Evolutionary conservation across 2,113 vertebrate species (phyloP).

Genomic region (Anarrhichthys ocellatus): DNA sequence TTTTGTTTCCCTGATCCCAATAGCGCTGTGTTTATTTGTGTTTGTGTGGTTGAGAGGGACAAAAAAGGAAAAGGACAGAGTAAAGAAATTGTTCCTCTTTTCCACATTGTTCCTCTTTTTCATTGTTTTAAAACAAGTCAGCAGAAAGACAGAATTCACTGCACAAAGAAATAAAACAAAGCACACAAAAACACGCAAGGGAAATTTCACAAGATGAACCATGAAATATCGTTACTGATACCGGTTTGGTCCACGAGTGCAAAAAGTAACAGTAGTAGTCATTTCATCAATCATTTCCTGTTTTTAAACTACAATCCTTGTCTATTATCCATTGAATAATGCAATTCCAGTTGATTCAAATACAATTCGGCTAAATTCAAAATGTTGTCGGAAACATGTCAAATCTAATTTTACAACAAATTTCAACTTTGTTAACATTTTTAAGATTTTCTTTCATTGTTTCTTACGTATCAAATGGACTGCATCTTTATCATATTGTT

Average conservation of each 20-base stretch:
- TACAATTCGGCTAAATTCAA: neutral
- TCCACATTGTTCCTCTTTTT: slow-evolving; percentile 50
- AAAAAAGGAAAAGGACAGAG: slow-evolving; percentile 24
- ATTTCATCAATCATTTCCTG: neutral
- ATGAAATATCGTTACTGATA: neutral
- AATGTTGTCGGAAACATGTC: neutral
- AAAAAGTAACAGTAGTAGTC: neutral
- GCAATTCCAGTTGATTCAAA: neutral
- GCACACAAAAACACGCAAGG: neutral
- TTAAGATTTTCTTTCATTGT: neutral
- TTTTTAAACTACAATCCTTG: neutral
- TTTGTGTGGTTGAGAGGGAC: slow-evolving; percentile 45
- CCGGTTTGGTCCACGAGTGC: neutral
- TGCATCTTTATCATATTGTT: neutral
- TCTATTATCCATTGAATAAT: neutral
- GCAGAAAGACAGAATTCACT: slow-evolving; percentile 18
- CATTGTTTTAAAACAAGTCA: slow-evolving; percentile 29
- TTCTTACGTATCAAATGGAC: neutral
- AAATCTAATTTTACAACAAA: neutral
- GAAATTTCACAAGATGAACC: neutral
- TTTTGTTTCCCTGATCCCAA: slow-evolving; percentile 31
- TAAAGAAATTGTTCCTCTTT: slow-evolving; percentile 52
- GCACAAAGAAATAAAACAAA: neutral
- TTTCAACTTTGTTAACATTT: neutral
- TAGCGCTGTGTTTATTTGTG: slow-evolving; percentile 49